Percentiles rank a stretch among this genome's conserved stretches.
These are phyloP conservation scores for Rhabdornis inornatus DNA, from an alignment of 2,113 vertebrate species.

Conservation along the genomic window DNA sequence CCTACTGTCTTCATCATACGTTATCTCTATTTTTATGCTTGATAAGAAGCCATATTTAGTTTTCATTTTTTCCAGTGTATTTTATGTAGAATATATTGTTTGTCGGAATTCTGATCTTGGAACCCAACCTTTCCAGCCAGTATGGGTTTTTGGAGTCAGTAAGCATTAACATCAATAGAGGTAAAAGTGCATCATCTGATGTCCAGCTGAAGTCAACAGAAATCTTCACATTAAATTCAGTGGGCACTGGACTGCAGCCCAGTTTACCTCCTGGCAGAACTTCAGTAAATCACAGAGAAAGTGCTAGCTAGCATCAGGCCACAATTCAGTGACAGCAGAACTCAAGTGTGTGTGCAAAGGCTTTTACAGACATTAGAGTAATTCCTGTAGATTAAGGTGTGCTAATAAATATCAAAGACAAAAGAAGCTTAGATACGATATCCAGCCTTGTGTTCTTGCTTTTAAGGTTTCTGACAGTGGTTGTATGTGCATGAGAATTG, in stretches of 20 bases:
- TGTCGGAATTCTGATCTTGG: background rate
- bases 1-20: background rate
- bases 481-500: background rate
- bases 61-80: background rate
- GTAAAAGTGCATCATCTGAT: background rate
- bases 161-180: background rate
- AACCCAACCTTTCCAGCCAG: background rate
- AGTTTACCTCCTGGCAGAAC: background rate
- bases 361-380: background rate
- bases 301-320: background rate
- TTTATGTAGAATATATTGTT: background rate
- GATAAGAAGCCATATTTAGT: background rate
- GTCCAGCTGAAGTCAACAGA: background rate
- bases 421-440: background rate
- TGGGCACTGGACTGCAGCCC: background rate
- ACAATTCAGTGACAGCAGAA: background rate
- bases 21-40: background rate
- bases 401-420: background rate
- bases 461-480: background rate
- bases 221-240: background rate
- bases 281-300: background rate
- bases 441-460: background rate
- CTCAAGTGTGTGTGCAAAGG: background rate
- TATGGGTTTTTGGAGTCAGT: background rate
- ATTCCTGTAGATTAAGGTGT: background rate